Evolutionary conservation across 2,797 vertebrate genomes (phyloP).

Genomic region (Kryptolebias ocellatus): DNA sequence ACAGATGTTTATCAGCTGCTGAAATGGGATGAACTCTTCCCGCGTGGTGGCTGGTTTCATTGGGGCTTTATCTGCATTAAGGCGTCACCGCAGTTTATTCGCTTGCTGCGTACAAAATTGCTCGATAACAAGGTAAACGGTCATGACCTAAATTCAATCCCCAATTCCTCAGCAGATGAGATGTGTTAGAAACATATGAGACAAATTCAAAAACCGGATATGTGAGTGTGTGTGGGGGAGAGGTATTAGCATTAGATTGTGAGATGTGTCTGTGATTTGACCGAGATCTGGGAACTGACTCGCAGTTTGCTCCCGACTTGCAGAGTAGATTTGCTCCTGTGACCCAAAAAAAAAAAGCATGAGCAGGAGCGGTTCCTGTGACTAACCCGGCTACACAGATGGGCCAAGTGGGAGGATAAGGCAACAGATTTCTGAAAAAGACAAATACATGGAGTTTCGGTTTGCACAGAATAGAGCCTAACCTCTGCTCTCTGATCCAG

Average conservation of each 20-base stretch:
- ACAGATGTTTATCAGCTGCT: slow-evolving; percentile 76
- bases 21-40: slow-evolving; percentile 57
- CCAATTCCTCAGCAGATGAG: slow-evolving; percentile 25
- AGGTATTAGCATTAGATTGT: slow-evolving; percentile 28
- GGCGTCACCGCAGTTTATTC: slow-evolving; percentile 37
- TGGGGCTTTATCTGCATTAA: slow-evolving; percentile 57
- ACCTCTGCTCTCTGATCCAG: slow-evolving; percentile 35
- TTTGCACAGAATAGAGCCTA: slow-evolving; percentile 26
- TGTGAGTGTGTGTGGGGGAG: slow-evolving; percentile 3
- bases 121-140: slow-evolving; percentile 62
- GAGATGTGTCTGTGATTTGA: slow-evolving; percentile 45
- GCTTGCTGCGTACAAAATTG: slow-evolving; percentile 40
- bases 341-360: slow-evolving; percentile 59
- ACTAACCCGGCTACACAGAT: slow-evolving; percentile 71
- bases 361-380: slow-evolving; percentile 49
- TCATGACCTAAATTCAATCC: slow-evolving; percentile 57
- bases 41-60: slow-evolving; percentile 52
- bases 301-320: slow-evolving; percentile 8
- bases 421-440: slow-evolving; percentile 58
- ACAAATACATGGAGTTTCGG: slow-evolving; percentile 15
- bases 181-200: slow-evolving; percentile 29
- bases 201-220: slow-evolving; percentile 24
- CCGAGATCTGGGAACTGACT: slow-evolving; percentile 43
- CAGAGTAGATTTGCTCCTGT: slow-evolving; percentile 29
- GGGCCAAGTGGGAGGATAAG: slow-evolving; percentile 70